Conservation (phyloP, 1,140 invertebrate genomes). For the Medauroidea extradentata region DNA sequence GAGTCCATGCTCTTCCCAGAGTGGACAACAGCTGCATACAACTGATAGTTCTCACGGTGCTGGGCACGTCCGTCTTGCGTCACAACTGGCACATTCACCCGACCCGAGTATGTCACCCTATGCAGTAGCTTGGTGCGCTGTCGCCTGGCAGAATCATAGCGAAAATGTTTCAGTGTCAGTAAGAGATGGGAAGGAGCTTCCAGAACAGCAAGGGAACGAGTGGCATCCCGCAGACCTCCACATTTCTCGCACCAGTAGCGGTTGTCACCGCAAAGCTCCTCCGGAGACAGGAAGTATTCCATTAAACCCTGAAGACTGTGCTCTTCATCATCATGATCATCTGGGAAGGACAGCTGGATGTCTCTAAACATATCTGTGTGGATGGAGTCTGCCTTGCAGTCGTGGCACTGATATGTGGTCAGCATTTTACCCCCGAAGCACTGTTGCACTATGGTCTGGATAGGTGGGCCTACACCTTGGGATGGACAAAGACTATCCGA, state of each 20-base stretch:
- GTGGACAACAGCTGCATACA: constrained; percentile 81
- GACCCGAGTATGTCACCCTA: constrained; percentile 43
- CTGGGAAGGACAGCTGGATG: constrained; percentile 74
- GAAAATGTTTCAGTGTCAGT: constrained; percentile 75
- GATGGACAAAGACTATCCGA: constrained; percentile 26
- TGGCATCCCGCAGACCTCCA: constrained; percentile 66
- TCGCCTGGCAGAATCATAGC: constrained; percentile 66
- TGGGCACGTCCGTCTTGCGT: constrained; percentile 41
- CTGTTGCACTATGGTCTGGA: constrained; percentile 55
- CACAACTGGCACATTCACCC: no score
- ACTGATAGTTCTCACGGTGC: constrained; percentile 48
- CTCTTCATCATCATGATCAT: constrained; percentile 42
- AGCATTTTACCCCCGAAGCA: constrained; percentile 69
- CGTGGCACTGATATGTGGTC: constrained; percentile 65
- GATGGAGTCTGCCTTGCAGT: constrained; percentile 62
- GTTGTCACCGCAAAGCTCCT: constrained; percentile 74
- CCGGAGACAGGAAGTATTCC: constrained; percentile 69
- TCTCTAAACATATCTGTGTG: constrained; percentile 75
- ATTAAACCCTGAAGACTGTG: constrained; percentile 65
- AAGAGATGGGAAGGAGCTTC: constrained; percentile 71
- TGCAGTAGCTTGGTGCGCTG: constrained; percentile 68
- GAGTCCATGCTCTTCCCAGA: constrained; percentile 75
- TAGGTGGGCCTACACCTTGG: constrained; percentile 35
- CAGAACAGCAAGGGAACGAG: constrained; percentile 64
- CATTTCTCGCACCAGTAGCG: constrained; percentile 77